phyloP scores from a whole-genome alignment of 2,113 vertebrate genomes.

The Amphilophus citrinellus region DNA sequence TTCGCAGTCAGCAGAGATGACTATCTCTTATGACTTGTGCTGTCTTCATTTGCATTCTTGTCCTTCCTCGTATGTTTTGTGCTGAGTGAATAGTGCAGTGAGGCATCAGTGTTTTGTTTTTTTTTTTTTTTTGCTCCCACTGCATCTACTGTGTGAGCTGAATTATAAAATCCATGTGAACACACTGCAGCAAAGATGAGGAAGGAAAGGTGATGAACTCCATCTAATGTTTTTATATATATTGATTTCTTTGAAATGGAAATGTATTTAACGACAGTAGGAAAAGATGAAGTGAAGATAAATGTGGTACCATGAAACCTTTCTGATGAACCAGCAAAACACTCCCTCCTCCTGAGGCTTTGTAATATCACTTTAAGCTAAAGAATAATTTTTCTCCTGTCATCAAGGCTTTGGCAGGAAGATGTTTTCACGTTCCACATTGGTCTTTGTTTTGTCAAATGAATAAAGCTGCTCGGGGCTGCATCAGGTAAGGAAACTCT shows the following conservation, averaged over 20 bases:
- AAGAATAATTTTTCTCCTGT: neutral
- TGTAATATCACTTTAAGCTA: neutral
- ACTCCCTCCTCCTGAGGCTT: neutral
- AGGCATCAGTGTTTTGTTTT: neutral
- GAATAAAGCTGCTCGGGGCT: neutral
- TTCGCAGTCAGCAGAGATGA: neutral
- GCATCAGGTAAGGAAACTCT: neutral
- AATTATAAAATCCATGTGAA: constrained; percentile 39
- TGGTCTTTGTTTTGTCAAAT: neutral
- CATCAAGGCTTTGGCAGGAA: constrained; percentile 1
- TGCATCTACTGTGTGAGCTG: constrained; percentile 52
- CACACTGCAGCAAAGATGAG: constrained; percentile 31
- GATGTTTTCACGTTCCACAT: neutral
- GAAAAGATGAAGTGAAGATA: too few species aligned
- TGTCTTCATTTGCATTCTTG: neutral
- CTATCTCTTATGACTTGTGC: neutral
- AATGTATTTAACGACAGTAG: neutral
- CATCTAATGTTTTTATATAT: neutral
- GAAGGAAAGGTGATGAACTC: neutral
- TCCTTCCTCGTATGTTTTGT: neutral
- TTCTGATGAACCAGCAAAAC: neutral
- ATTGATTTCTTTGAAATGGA: too few species aligned
- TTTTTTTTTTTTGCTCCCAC: constrained; percentile 11
- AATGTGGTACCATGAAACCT: neutral
- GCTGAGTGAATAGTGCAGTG: constrained; percentile 35